phyloP scores from a whole-genome alignment of 1,140 invertebrate species.

The Mamestra configurata region DNA sequence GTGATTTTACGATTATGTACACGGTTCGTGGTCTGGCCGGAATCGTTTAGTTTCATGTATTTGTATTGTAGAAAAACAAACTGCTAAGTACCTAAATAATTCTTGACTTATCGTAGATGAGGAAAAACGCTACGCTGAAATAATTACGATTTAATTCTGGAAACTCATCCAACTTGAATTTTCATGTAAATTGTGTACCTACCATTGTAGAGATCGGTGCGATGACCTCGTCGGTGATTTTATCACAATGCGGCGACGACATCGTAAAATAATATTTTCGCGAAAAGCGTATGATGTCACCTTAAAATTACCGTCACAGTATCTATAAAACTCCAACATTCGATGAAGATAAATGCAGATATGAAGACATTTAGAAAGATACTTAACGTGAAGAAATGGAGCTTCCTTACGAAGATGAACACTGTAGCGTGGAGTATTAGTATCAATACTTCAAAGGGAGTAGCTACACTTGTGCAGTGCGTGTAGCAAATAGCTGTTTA shows the following conservation, averaged over 20 bases:
- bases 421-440: neutral
- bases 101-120: neutral
- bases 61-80: neutral
- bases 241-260: constrained; percentile 59
- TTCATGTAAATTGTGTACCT: constrained; percentile 47
- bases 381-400: neutral
- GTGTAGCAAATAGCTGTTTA: constrained; percentile 36
- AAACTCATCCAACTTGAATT: constrained; percentile 52
- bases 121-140: neutral
- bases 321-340: neutral
- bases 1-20: constrained; percentile 40
- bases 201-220: constrained; percentile 51
- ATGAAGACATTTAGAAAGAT: constrained; percentile 15
- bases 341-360: neutral
- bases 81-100: too few relatives aligned
- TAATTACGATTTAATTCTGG: constrained; percentile 42
- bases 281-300: constrained; percentile 53
- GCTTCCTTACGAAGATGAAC: constrained; percentile 16
- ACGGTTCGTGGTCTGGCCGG: neutral
- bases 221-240: constrained; percentile 59
- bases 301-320: constrained; percentile 55
- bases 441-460: constrained; percentile 21
- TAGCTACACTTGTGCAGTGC: constrained; percentile 11
- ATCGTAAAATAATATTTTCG: constrained; percentile 58
- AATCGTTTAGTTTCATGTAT: neutral